phyloP scores from a whole-genome alignment of 53 echinoderm and acorn worm species.

The Antedon mediterranea region DNA sequence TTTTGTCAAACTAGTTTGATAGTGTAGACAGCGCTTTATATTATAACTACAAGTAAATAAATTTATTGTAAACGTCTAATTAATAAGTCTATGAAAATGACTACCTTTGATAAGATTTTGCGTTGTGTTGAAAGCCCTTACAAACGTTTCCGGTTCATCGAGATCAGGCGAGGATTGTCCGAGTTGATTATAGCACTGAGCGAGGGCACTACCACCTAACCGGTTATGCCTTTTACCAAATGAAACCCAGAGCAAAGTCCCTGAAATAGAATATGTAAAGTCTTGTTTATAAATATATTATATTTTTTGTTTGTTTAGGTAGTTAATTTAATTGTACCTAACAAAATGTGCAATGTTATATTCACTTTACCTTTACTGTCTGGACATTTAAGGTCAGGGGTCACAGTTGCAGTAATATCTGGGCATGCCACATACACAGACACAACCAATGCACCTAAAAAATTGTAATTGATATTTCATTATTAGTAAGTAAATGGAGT shows the following conservation, averaged over 20 bases:
- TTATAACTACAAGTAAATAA: too few species aligned
- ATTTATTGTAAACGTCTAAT: too few species aligned
- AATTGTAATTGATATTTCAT: too few species aligned
- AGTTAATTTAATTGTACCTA: neutral
- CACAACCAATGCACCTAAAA: slow-evolving; percentile 68
- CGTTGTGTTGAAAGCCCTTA: slow-evolving; percentile 53
- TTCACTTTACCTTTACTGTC: slow-evolving; percentile 45
- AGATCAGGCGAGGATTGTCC: slow-evolving; percentile 71
- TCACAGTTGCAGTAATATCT: slow-evolving; percentile 78
- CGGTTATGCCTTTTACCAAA: slow-evolving; percentile 54
- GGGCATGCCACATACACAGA: slow-evolving; percentile 83
- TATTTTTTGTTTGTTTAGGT: too few species aligned
- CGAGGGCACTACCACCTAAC: slow-evolving; percentile 81
- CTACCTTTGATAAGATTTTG: slow-evolving; percentile 59
- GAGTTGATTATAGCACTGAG: slow-evolving; percentile 86
- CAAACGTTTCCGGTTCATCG: slow-evolving; percentile 34
- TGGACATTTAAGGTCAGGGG: slow-evolving; percentile 90
- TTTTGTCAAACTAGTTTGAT: too few species aligned
- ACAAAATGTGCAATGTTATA: neutral
- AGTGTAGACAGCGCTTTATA: too few species aligned
- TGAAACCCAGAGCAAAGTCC: slow-evolving; percentile 57
- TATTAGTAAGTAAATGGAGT: too few species aligned
- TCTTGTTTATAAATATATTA: too few species aligned
- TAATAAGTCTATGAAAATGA: neutral
- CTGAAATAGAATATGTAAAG: slow-evolving; percentile 12